phyloP scores from a whole-genome alignment of 2,888 invertebrate species.

The Sisyra nigra region DNA sequence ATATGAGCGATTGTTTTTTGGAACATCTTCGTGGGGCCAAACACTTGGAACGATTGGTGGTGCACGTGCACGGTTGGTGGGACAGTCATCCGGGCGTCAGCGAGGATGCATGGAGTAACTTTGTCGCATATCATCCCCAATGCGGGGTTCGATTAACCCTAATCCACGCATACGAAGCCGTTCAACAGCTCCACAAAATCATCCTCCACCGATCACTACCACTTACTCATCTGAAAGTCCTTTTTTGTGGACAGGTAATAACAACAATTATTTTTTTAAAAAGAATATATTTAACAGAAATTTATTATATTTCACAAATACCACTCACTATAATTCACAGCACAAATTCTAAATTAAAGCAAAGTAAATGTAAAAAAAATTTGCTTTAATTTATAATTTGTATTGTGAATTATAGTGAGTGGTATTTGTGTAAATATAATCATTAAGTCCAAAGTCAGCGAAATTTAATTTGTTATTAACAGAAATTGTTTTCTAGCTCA shows the following conservation, averaged over 20 bases:
- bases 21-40: conserved; percentile 19
- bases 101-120: conserved; percentile 43
- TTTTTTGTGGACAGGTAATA: conserved; percentile 50
- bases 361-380: too few relatives aligned
- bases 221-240: conserved; percentile 50
- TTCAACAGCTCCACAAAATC: conserved; percentile 38
- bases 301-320: too few relatives aligned
- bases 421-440: background rate
- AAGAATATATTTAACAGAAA: background rate
- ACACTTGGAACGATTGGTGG: conserved; percentile 39
- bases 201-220: conserved; percentile 55
- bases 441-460: background rate
- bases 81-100: conserved; percentile 43
- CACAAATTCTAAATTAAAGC: too few relatives aligned
- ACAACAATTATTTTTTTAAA: background rate
- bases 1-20: conserved; percentile 32
- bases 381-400: background rate
- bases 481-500: too few relatives aligned
- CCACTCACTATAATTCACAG: too few relatives aligned
- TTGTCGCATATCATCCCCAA: conserved; percentile 34
- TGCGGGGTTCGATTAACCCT: conserved; percentile 41
- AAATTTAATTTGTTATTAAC: too few relatives aligned
- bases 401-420: too few relatives aligned
- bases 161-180: conserved; percentile 53
- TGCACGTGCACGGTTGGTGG: conserved; percentile 53